Evolutionary conservation across 2,113 vertebrate genomes (phyloP).

Genomic region (Collichthys lucidus): DNA sequence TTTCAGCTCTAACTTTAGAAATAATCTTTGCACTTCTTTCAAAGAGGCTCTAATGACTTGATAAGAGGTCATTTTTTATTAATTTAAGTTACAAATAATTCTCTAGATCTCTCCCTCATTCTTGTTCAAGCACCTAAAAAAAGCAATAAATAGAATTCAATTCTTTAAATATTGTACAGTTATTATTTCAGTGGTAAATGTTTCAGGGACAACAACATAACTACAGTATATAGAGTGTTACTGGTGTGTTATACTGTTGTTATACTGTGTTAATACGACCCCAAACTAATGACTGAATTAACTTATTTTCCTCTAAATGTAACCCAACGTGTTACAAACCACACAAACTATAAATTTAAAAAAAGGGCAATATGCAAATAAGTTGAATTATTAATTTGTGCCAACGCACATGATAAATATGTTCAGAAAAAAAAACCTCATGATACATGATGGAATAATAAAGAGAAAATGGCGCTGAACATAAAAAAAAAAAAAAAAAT

Average conservation of each 20-base stretch:
- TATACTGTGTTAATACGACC: neutral
- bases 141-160: constrained; percentile 39
- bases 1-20: neutral
- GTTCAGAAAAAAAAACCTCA: constrained; percentile 5
- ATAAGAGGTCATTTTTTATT: neutral
- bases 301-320: neutral
- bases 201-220: constrained; percentile 8
- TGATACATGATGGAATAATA: neutral
- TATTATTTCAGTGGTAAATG: constrained; percentile 43
- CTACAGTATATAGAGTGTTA: constrained; percentile 8
- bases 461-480: constrained; percentile 27
- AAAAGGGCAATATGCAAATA: neutral
- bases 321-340: neutral
- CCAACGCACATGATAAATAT: neutral
- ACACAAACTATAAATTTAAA: neutral
- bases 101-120: neutral
- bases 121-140: neutral
- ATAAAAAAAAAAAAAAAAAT: constrained; percentile 31
- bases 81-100: neutral
- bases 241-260: constrained; percentile 21
- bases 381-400: neutral
- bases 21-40: constrained; percentile 1
- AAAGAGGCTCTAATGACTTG: neutral
- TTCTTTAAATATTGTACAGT: constrained; percentile 13
- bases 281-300: neutral